Evolutionary conservation across 2,888 invertebrate genomes (phyloP).

Genomic region (Rosalia funebris): DNA sequence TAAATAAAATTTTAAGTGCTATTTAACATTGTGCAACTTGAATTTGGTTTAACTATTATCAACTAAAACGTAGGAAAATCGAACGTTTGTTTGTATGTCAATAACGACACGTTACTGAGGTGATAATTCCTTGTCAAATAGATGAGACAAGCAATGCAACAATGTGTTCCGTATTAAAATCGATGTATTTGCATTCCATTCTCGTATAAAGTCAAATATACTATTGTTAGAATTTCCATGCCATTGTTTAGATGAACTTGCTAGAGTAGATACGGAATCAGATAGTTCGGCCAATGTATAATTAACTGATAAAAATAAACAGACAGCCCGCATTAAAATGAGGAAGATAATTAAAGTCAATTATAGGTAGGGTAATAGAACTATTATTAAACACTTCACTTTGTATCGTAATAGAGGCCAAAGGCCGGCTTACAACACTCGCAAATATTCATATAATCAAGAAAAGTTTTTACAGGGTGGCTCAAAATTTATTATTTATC

Average conservation of each 20-base stretch:
- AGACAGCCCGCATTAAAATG: slow-evolving; percentile 3
- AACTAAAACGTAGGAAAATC: not conserved
- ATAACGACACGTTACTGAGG: not conserved
- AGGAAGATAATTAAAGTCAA: not conserved
- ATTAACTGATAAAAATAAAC: slow-evolving; percentile 14
- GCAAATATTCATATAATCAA: slow-evolving; percentile 3
- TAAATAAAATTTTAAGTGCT: not conserved
- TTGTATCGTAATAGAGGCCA: slow-evolving; percentile 5
- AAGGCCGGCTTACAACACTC: not conserved
- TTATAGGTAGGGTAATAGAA: slow-evolving; percentile 2
- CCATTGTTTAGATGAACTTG: not conserved
- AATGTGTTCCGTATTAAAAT: not conserved
- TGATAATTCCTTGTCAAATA: slow-evolving; percentile 2
- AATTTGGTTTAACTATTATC: slow-evolving; percentile 1
- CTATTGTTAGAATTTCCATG: not conserved
- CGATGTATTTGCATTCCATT: not conserved
- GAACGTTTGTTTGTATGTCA: not conserved
- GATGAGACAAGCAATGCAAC: not conserved
- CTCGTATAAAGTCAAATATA: not conserved
- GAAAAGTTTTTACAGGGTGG: too few species aligned
- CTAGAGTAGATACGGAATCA: not conserved
- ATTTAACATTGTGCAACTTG: not conserved
- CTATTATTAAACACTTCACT: not conserved
- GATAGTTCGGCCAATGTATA: not conserved
- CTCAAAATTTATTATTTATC: too few species aligned